phyloP scores from a whole-genome alignment of 2,797 vertebrate species.

The Myotis myotis region DNA sequence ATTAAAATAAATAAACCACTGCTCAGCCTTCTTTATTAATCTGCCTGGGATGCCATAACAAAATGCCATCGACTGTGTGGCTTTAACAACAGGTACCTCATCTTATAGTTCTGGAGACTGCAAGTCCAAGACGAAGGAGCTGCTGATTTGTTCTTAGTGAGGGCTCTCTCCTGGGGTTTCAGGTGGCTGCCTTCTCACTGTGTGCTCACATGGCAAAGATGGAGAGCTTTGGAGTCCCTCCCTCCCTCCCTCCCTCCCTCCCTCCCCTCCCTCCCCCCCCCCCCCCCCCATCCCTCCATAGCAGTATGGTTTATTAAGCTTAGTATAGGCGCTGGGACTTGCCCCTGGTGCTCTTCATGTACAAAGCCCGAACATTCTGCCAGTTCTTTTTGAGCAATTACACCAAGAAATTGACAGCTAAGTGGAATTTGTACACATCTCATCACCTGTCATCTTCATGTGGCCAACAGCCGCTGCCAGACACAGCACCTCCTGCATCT shows the following conservation, averaged over 20 bases:
- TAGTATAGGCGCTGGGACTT: conserved; percentile 97
- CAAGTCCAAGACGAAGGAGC: neutral
- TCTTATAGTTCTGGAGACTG: neutral
- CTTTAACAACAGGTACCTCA: neutral
- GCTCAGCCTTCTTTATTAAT: neutral
- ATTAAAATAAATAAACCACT: neutral
- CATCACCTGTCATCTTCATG: conserved; percentile 96
- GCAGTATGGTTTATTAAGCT: conserved; percentile 56
- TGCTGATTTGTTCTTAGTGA: neutral
- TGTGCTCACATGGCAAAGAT: neutral
- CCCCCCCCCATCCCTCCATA: too few species aligned
- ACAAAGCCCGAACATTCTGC: conserved; percentile 97
- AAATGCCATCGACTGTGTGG: neutral
- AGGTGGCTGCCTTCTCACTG: neutral
- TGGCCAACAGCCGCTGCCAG: conserved; percentile 97
- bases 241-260: too few species aligned
- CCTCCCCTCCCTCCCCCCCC: too few species aligned
- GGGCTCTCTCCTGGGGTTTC: neutral
- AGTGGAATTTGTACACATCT: conserved; percentile 92
- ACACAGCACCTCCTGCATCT: conserved; percentile 99
- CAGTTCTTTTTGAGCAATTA: conserved; percentile 99
- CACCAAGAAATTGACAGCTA: conserved; percentile 92
- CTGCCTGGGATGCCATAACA: neutral
- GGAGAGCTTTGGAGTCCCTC: neutral
- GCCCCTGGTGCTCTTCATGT: conserved; percentile 99